Evolutionary conservation across 2,113 vertebrate genomes (phyloP), one percentile per base, ranked within the genome.

Genomic region (Eleginops maclovinus): DNA sequence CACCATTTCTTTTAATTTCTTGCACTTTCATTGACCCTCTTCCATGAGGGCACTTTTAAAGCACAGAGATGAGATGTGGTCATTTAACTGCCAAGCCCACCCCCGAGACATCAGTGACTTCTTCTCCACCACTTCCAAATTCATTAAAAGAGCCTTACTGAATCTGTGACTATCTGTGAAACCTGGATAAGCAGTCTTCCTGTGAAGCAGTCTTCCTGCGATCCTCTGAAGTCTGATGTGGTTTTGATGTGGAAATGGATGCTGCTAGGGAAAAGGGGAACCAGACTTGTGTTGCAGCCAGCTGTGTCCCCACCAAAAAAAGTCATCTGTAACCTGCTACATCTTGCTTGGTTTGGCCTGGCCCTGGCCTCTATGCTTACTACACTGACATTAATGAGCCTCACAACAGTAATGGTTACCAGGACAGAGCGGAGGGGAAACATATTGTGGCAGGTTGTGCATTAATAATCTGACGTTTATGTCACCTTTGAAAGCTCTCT

Each of bases 241-340:
- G 89, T 77, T 88, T 88, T 77, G 78, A 84, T 82, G 75, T 85
- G 82, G 86, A 91, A 91, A 83, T 79, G 69, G 81, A 78, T 91
- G 79, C 86, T 74, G 76, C 63, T 46, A 64, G 54, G 62, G 47
- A 63, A 62, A 89, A 77, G 68, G 50, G 59, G 83, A 87, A 78
- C 40, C 87, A 73, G 81, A 67, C 72, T 81, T 81, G 69, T 76
- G 65, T 53, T 76, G 47, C 63, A 69, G 72, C 88, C 88, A 91
- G 85, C 89, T 83, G 90, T 53, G 81, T 2, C 19, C 11, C 56
- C 77, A 31, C 31, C 44, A 60, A 36, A 74, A n/a, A 40, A 73
- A 71, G 63, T 80, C 84, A 81, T 68, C 77, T 65, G 46, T 81
- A 86, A 80, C 87, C 89, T 28, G 2, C 55, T 50, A 76, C 90